phyloP scores from a whole-genome alignment of 2,113 vertebrate genomes.

The Dendropsophus ebraccatus region DNA sequence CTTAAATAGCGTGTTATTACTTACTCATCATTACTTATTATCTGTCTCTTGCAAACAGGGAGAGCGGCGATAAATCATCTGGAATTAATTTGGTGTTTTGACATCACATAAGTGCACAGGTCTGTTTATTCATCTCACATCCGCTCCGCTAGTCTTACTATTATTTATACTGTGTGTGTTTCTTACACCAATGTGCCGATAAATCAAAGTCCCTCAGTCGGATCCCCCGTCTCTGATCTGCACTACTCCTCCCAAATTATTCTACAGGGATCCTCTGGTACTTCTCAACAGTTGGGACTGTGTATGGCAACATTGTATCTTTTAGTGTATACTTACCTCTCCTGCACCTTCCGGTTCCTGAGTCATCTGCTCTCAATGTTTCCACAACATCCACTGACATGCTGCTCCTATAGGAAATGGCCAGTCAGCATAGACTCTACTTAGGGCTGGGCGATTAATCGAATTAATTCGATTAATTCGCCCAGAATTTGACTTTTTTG shows the following conservation, averaged over 20 bases:
- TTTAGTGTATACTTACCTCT: too few relatives aligned
- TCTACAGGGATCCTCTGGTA: too few relatives aligned
- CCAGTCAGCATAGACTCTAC: too few relatives aligned
- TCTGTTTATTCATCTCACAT: background rate
- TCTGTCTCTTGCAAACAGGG: background rate
- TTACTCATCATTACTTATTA: conserved; percentile 42
- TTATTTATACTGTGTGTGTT: conserved; percentile 26
- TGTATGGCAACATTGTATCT: background rate
- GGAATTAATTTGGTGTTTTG: conserved; percentile 46
- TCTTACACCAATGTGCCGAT: background rate
- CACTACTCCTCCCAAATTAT: too few relatives aligned
- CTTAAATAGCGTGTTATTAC: conserved; percentile 26
- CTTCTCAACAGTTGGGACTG: too few relatives aligned
- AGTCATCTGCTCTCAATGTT: too few relatives aligned
- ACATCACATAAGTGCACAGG: conserved; percentile 9
- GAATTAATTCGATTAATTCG: too few relatives aligned
- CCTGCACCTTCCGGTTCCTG: too few relatives aligned
- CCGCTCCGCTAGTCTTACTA: background rate
- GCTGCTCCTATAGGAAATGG: too few relatives aligned
- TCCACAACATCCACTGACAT: too few relatives aligned
- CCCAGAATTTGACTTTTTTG: too few relatives aligned
- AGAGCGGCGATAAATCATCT: conserved; percentile 2
- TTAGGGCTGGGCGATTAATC: too few relatives aligned
- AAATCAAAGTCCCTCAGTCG: background rate
- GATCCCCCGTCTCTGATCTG: background rate